phyloP scores from a whole-genome alignment of 1,140 invertebrate genomes.

The Proctacanthus coquilletti region DNA sequence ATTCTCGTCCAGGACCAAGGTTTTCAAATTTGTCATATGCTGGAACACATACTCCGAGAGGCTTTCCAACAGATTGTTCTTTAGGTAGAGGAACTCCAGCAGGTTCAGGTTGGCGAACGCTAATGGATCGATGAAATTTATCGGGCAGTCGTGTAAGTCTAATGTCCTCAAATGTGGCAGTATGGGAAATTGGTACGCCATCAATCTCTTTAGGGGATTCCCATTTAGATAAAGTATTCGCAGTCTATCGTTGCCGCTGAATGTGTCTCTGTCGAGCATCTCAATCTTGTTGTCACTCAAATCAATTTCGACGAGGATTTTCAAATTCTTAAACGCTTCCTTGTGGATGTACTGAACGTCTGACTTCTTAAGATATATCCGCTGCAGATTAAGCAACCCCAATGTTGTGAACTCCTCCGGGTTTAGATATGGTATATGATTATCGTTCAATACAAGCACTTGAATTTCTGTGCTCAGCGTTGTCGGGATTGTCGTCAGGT shows the following conservation, averaged over 20 bases:
- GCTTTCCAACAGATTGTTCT: slow-evolving; percentile 49
- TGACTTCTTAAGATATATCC: slow-evolving; percentile 58
- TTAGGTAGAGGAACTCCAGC: slow-evolving; percentile 54
- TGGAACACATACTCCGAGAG: slow-evolving; percentile 47
- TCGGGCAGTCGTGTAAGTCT: slow-evolving; percentile 59
- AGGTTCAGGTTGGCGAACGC: slow-evolving; percentile 49
- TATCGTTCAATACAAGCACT: slow-evolving; percentile 67
- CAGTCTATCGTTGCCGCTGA: slow-evolving; percentile 56
- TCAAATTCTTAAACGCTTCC: slow-evolving; percentile 71
- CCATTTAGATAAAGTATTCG: slow-evolving; percentile 49
- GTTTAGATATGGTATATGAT: slow-evolving; percentile 57
- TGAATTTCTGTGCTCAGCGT: slow-evolving; percentile 67
- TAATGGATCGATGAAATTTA: slow-evolving; percentile 51
- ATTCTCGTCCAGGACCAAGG: slow-evolving; percentile 66
- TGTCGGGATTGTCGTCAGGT: slow-evolving; percentile 55
- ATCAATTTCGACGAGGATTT: slow-evolving; percentile 75
- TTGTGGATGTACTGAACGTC: slow-evolving; percentile 57
- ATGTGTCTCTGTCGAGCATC: slow-evolving; percentile 51
- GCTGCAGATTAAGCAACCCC: slow-evolving; percentile 68
- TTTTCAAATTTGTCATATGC: slow-evolving; percentile 52
- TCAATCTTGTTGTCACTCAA: slow-evolving; percentile 57
- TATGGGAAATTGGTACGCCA: slow-evolving; percentile 49
- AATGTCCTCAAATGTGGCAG: slow-evolving; percentile 53
- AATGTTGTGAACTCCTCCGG: slow-evolving; percentile 63
- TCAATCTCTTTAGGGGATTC: slow-evolving; percentile 49